phyloP scores from a whole-genome alignment of 2,797 vertebrate genomes.

The Coreius guichenoti region DNA sequence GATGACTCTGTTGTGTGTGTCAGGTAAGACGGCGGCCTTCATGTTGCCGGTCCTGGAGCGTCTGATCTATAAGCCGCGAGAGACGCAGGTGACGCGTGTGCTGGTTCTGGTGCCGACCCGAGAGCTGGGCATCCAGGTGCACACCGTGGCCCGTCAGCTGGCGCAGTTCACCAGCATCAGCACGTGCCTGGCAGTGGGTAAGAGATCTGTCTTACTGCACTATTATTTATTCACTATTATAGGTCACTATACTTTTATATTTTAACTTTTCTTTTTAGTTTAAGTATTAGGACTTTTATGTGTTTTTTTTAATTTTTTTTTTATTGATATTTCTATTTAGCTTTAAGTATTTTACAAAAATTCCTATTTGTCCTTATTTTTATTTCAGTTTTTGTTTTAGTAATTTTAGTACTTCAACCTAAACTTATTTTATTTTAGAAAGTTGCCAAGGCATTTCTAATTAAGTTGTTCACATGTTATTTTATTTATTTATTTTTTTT shows the following conservation, averaged over 20 bases:
- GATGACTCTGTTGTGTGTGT: background rate
- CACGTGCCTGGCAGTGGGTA: conserved; percentile 92
- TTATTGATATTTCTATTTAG: no score
- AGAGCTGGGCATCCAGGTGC: conserved; percentile 97
- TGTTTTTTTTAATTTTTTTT: background rate
- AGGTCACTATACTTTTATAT: background rate
- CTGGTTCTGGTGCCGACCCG: conserved; percentile 94
- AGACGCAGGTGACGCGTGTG: conserved; percentile 89
- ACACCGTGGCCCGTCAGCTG: conserved; percentile 89
- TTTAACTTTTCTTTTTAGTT: no score
- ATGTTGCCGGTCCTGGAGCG: conserved; percentile 93
- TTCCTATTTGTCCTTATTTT: background rate
- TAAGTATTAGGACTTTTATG: no score
- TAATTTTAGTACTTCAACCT: background rate
- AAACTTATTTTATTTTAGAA: background rate
- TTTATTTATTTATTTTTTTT: no score
- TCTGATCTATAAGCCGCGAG: conserved; percentile 92
- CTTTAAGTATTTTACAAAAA: background rate
- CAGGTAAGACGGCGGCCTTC: conserved; percentile 97
- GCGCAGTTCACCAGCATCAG: conserved; percentile 92
- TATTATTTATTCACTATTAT: background rate
- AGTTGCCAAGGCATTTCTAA: background rate
- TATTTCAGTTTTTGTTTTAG: background rate
- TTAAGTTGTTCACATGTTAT: background rate
- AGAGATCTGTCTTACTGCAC: conserved; percentile 50